Percentiles rank a stretch among this genome's conserved stretches.
phyloP scores from a whole-genome alignment of 2,888 invertebrate genomes.

The Cryptocephalus primarius region DNA sequence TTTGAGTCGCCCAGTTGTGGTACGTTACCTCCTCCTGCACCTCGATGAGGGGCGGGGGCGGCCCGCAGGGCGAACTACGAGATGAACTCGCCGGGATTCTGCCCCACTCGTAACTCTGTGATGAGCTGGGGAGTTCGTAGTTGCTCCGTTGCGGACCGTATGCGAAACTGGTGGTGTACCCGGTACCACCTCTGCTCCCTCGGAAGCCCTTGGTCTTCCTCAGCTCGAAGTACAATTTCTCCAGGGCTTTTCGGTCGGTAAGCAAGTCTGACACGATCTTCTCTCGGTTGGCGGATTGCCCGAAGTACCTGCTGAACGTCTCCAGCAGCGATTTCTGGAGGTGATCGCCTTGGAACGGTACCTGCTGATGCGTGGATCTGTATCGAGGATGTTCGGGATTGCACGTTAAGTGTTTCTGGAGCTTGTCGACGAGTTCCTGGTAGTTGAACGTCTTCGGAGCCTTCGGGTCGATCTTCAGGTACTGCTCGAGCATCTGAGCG shows the following conservation, averaged over 20 bases:
- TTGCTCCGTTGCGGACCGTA: conserved; percentile 13
- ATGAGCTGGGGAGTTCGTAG: conserved; percentile 7
- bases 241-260: conserved; percentile 61
- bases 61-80: background rate
- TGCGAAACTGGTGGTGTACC: conserved; percentile 16
- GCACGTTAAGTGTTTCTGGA: conserved; percentile 47
- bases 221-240: conserved; percentile 61
- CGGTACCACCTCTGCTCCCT: conserved; percentile 28
- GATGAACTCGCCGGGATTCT: background rate
- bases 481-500: conserved; percentile 55
- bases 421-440: conserved; percentile 52
- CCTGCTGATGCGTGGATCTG: conserved; percentile 12
- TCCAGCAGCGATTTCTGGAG: conserved; percentile 52
- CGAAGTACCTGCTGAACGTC: conserved; percentile 56
- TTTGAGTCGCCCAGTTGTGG: conserved; percentile 45
- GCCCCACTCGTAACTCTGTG: background rate
- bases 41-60: conserved; percentile 52
- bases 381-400: conserved; percentile 3
- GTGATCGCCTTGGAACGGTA: conserved; percentile 40
- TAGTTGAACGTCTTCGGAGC: conserved; percentile 38
- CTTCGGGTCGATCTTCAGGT: conserved; percentile 45
- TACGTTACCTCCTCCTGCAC: conserved; percentile 44
- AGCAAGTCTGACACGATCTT: conserved; percentile 61
- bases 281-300: conserved; percentile 53
- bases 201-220: conserved; percentile 53